Conservation (phyloP, 2,113 vertebrate species). For the Scortum barcoo region DNA sequence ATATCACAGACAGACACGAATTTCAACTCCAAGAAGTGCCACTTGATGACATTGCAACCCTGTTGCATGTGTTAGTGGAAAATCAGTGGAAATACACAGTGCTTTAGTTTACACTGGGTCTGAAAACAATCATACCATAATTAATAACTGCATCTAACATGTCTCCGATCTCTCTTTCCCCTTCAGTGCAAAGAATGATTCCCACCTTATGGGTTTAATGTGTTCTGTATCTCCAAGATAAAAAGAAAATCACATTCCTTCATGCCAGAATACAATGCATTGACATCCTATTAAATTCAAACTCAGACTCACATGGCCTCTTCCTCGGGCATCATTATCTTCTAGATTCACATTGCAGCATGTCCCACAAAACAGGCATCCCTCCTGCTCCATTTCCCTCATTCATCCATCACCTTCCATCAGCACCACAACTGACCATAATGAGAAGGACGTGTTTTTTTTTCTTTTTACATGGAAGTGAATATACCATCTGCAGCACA, state of each 20-base stretch:
- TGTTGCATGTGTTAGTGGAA: neutral
- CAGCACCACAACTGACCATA: slow-evolving; percentile 49
- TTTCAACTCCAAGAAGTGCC: too few species aligned
- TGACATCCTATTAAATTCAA: slow-evolving; percentile 27
- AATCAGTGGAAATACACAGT: neutral
- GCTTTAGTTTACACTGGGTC: neutral
- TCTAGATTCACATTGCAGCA: slow-evolving; percentile 33
- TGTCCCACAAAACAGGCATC: slow-evolving; percentile 24
- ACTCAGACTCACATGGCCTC: slow-evolving; percentile 6
- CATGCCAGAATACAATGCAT: slow-evolving; percentile 17
- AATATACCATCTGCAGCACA: slow-evolving; percentile 22
- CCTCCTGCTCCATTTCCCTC: slow-evolving; percentile 37
- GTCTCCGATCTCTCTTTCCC: too few species aligned
- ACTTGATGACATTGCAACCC: too few species aligned
- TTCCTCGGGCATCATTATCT: slow-evolving; percentile 41
- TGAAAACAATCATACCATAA: neutral
- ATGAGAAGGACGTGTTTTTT: slow-evolving; percentile 44
- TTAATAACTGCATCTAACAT: neutral
- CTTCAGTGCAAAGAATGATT: neutral
- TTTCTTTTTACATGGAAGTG: slow-evolving; percentile 43
- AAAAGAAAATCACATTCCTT: slow-evolving; percentile 25
- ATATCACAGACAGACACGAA: neutral
- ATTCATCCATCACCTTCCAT: slow-evolving; percentile 38
- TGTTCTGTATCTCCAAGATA: slow-evolving; percentile 8
- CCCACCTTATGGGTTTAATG: neutral